These are phyloP conservation scores for Aphrocallistes beatrix DNA, from an alignment of 37 sponge, comb jelly and placozoan genomes.

Conservation along the genomic window DNA sequence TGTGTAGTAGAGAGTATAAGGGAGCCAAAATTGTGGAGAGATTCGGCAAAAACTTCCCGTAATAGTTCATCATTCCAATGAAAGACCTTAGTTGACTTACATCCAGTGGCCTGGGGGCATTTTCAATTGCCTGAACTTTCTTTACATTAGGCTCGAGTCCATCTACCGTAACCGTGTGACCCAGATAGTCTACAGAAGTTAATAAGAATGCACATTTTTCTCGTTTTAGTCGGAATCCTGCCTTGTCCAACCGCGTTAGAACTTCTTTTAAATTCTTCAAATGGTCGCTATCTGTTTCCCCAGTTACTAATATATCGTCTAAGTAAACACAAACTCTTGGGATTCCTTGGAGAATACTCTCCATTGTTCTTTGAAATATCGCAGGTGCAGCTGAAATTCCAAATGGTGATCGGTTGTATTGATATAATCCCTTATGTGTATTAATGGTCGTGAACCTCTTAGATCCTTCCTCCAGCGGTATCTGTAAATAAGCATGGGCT, in stretches of 20 bases:
- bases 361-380: conserved; percentile 54
- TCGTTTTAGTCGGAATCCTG: conserved; percentile 30
- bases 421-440: conserved; percentile 43
- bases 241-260: background rate
- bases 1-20: background rate
- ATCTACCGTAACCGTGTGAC: conserved; percentile 22
- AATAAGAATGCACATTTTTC: conserved; percentile 34
- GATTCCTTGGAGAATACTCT: conserved; percentile 33
- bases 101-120: background rate
- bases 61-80: background rate
- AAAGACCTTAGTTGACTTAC: background rate
- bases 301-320: conserved; percentile 46
- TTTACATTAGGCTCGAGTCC: background rate
- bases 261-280: conserved; percentile 18
- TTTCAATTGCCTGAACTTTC: background rate
- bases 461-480: conserved; percentile 25
- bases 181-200: conserved; percentile 35
- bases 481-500: conserved; percentile 29
- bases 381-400: conserved; percentile 39
- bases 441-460: conserved; percentile 32
- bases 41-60: background rate
- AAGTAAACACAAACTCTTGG: conserved; percentile 26
- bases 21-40: background rate
- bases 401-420: conserved; percentile 46
- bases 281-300: background rate